Conservation (phyloP, 2,113 vertebrate species). For the Cardinalis cardinalis region DNA sequence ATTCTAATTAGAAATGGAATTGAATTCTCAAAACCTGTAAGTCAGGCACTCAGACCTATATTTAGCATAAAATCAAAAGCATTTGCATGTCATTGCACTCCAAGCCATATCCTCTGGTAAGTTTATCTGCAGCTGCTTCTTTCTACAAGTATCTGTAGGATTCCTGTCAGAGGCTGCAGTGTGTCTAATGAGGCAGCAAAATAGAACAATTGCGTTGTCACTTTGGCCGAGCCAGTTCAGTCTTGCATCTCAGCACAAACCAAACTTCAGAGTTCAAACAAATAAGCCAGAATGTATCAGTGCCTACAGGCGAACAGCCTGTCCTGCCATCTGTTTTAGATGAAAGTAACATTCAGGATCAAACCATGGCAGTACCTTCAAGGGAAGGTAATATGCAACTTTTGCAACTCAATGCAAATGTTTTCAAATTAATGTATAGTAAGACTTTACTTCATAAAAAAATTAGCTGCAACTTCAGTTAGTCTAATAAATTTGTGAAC, state of each 20-base stretch:
- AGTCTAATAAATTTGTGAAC: neutral
- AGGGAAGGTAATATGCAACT: neutral
- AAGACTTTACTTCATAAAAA: neutral
- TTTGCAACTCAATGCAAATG: neutral
- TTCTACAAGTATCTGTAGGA: neutral
- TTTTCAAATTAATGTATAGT: neutral
- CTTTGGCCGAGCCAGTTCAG: neutral
- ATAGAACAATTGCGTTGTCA: neutral
- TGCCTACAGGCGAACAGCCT: neutral
- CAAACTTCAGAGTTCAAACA: neutral
- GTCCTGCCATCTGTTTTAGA: neutral
- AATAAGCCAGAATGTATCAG: neutral
- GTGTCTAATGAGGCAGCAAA: neutral
- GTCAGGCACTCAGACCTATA: neutral
- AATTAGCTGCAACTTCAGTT: neutral
- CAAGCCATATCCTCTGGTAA: neutral
- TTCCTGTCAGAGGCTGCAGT: neutral
- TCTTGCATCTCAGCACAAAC: neutral
- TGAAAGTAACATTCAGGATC: neutral
- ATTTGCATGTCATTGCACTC: neutral
- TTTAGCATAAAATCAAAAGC: neutral
- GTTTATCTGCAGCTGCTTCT: conserved; percentile 5
- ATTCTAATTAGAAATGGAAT: neutral
- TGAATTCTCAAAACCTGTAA: neutral
- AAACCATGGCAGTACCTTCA: neutral